A percentile compares a stretch with the other conserved stretches of the same genome.
Evolutionary conservation across 2,888 invertebrate species (phyloP).

Genomic region (Sisyra terminalis): DNA sequence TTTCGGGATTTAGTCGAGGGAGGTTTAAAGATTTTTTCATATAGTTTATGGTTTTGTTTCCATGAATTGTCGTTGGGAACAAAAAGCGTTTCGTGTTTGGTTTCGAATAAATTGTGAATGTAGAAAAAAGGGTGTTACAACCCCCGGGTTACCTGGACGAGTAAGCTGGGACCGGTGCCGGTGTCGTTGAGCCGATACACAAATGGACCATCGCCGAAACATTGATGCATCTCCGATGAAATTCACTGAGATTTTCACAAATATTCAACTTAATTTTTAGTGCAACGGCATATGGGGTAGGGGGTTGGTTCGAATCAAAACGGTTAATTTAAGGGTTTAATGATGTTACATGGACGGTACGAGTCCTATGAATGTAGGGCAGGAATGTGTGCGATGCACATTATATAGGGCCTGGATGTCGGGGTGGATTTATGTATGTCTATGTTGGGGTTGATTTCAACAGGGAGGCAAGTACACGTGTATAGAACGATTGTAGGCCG

Average conservation of each 20-base stretch:
- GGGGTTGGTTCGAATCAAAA: too few relatives aligned
- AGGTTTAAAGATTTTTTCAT: not conserved
- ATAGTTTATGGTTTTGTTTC: not conserved
- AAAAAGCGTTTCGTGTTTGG: not conserved
- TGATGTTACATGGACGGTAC: too few relatives aligned
- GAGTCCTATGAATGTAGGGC: too few relatives aligned
- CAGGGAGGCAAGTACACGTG: too few relatives aligned
- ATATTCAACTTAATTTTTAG: constrained; percentile 14
- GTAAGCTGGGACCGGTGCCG: constrained; percentile 53
- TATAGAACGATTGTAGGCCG: too few relatives aligned
- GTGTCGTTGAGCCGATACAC: constrained; percentile 60
- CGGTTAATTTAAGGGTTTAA: too few relatives aligned
- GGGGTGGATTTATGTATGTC: too few relatives aligned
- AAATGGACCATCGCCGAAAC: constrained; percentile 46
- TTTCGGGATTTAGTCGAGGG: too few relatives aligned
- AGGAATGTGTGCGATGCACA: too few relatives aligned
- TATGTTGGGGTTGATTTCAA: too few relatives aligned
- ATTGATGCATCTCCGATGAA: constrained; percentile 22
- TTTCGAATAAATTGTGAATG: not conserved
- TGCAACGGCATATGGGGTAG: constrained; percentile 10
- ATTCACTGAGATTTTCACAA: constrained; percentile 12
- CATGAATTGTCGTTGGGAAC: not conserved
- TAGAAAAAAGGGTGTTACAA: not conserved
- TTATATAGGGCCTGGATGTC: too few relatives aligned
- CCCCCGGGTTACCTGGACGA: constrained; percentile 41